These are phyloP conservation scores for Heliornis fulica DNA, from an alignment of 2,113 vertebrate genomes.

Conservation along the genomic window DNA sequence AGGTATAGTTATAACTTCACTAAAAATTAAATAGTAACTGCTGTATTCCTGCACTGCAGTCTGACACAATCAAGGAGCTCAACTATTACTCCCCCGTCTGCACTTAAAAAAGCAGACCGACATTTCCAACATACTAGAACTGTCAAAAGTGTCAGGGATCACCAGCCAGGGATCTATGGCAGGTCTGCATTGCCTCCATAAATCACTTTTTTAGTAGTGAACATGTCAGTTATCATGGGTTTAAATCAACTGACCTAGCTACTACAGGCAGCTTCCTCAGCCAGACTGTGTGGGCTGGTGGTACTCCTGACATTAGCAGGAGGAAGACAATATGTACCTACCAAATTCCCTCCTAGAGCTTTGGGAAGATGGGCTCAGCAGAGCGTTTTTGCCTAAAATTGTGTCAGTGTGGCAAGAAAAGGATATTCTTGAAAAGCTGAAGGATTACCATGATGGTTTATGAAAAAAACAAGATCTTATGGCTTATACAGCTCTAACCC, in stretches of 20 bases:
- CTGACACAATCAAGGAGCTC: background rate
- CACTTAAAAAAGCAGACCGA: background rate
- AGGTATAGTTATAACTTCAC: background rate
- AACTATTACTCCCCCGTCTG: background rate
- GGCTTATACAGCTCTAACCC: background rate
- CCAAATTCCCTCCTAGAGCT: background rate
- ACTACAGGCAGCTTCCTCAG: background rate
- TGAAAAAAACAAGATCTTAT: background rate
- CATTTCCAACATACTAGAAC: background rate
- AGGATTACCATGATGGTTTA: background rate
- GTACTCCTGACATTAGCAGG: background rate
- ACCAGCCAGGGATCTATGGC: background rate
- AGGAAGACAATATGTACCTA: background rate
- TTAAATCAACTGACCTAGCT: background rate
- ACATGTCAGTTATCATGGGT: background rate
- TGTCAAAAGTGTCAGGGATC: background rate
- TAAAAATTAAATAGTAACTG: background rate
- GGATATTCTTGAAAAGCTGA: background rate
- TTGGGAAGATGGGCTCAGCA: background rate
- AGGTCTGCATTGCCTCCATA: background rate
- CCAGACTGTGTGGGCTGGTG: background rate
- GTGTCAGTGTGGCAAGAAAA: fast-evolving
- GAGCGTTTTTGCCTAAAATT: background rate
- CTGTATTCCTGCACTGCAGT: background rate
- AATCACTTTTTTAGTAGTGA: background rate